Base-by-base conservation (phyloP, 2,113 vertebrate genomes). In the Myxocyprinus asiaticus region DNA sequence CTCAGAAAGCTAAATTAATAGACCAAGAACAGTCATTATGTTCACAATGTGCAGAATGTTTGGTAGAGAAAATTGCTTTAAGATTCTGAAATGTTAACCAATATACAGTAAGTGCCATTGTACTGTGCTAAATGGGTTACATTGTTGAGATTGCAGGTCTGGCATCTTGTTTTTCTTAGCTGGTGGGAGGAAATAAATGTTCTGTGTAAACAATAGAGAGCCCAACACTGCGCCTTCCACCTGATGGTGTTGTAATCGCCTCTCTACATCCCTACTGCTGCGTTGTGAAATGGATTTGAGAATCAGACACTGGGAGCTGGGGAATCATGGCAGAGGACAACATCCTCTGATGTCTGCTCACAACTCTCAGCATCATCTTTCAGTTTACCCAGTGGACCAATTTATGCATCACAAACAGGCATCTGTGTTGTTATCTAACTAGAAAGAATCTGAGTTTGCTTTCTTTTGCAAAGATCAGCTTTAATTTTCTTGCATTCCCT, bases 341-440 rank as follows among this genome's bases (percentile, higher is more conserved):
- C 47, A 72, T 78, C 55, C 42, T 66, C 68, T 65, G 51, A 69
- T 67, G 50, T 73, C 64, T 74, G 63, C 62, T 47, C 42, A 47
- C 3, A 45, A 43, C 33, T 14, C 73, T 65, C 33, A 65, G 73
- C 73, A 51, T 76, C 12, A 12, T 47, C 65, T 76, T 76, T 76
- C 55, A 76, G 17, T 76, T 65, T 43, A 76, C 73, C 62, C 73
- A 65, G 73, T 44, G 73, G 73, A 76, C 73, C 73, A 76, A 76
- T 65, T 65, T 76, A 65, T 43, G 73, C 61, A 64, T 65, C 61
- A 15, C 53, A 42, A 55, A 65, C 61, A 53, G 48, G 73, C 61
- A 44, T 76, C 4, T 0, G 22, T 53, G 73, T 53, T 65, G 73
- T 65, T 76, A 65, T 76, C 61, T 76, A 76, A 76, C 61, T 76